Conservation (phyloP, 2,113 vertebrate genomes). For the Strix aluco region DNA sequence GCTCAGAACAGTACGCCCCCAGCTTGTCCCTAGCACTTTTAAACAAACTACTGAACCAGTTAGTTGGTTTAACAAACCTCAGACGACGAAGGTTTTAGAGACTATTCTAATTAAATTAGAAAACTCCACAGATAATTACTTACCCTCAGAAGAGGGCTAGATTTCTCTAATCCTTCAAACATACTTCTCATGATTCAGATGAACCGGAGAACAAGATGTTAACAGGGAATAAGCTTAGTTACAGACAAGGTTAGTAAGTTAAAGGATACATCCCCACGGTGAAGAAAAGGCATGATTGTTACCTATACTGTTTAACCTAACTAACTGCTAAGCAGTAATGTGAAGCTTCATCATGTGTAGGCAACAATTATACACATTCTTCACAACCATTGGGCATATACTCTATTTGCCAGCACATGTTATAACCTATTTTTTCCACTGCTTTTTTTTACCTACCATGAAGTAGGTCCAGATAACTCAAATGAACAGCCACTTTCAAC, state of each 20-base stretch:
- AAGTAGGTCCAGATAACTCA: neutral
- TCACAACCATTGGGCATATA: neutral
- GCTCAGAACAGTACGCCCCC: neutral
- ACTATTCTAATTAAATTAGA: neutral
- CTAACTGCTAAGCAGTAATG: neutral
- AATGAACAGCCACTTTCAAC: neutral
- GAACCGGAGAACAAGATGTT: neutral
- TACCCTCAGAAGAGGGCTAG: neutral
- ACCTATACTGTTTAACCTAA: neutral
- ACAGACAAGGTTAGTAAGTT: neutral
- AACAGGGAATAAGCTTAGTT: neutral
- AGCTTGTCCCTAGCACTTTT: neutral
- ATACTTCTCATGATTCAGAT: neutral
- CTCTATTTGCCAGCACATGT: neutral
- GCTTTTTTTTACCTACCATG: neutral
- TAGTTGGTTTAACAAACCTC: neutral
- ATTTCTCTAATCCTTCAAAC: conserved; percentile 27
- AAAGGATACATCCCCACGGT: neutral
- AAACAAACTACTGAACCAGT: neutral
- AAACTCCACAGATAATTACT: neutral
- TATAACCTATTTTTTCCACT: neutral
- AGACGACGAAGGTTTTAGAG: neutral
- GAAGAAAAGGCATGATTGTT: neutral
- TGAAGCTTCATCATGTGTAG: neutral
- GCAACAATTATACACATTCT: neutral